These are phyloP conservation scores for Sakesphorus luctuosus DNA, from an alignment of 2,113 vertebrate species.

Conservation along the genomic window DNA sequence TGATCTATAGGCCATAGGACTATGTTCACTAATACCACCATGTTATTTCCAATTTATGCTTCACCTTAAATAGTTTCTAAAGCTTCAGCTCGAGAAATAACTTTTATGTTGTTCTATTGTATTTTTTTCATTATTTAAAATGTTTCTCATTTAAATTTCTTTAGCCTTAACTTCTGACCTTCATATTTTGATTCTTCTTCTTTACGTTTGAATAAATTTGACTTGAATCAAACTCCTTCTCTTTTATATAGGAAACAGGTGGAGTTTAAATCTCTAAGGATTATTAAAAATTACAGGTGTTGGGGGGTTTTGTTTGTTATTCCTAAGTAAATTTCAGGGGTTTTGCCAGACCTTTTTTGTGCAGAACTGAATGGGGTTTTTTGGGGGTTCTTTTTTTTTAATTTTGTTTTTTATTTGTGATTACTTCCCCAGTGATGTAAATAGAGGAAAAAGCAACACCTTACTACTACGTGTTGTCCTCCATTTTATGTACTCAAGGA, in stretches of 20 bases:
- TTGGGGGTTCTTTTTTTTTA: background rate
- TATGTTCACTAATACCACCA: background rate
- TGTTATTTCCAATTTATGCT: background rate
- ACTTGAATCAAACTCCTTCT: background rate
- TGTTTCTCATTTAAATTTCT: background rate
- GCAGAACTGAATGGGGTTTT: background rate
- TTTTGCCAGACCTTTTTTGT: background rate
- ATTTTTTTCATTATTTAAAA: background rate
- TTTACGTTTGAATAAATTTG: background rate
- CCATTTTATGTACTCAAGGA: background rate
- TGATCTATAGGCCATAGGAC: background rate
- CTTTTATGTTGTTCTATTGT: background rate
- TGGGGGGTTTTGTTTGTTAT: rapidly evolving
- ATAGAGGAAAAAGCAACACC: background rate
- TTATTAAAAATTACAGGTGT: background rate
- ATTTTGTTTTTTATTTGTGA: background rate
- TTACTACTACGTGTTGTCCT: background rate
- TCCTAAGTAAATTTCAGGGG: background rate
- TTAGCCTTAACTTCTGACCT: background rate
- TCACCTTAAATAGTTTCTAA: background rate
- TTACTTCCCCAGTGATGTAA: background rate
- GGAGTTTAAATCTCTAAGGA: background rate
- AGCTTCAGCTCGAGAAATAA: background rate
- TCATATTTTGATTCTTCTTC: background rate
- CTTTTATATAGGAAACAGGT: background rate